Evolutionary conservation across 2,888 invertebrate genomes (phyloP).

Genomic region (Thymelicus acteon): DNA sequence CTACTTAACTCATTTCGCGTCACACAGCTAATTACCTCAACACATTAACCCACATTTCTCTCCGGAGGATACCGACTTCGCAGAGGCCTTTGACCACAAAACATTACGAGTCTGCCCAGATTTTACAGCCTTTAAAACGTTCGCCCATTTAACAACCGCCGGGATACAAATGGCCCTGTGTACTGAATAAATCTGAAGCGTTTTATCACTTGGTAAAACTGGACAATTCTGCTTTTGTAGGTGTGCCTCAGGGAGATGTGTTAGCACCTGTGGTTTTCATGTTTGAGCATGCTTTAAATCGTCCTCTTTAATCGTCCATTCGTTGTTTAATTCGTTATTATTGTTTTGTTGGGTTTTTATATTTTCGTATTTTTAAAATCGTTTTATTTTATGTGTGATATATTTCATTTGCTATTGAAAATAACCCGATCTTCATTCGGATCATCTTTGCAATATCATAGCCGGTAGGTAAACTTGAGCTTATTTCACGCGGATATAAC

Average conservation of each 20-base stretch:
- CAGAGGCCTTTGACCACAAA: slow-evolving; percentile 52
- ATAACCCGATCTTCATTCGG: too few species aligned
- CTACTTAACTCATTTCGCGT: slow-evolving; percentile 11
- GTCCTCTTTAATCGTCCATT: background rate
- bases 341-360: background rate
- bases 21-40: slow-evolving; percentile 25
- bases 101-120: slow-evolving; percentile 53
- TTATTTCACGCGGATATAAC: slow-evolving; percentile 5
- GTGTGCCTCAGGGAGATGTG: slow-evolving; percentile 56
- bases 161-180: slow-evolving; percentile 67
- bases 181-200: slow-evolving; percentile 68
- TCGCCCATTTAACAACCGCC: slow-evolving; percentile 65
- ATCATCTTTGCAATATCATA: background rate
- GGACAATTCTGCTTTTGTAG: slow-evolving; percentile 52
- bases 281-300: slow-evolving; percentile 31
- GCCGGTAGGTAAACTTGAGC: too few species aligned
- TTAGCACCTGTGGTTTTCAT: slow-evolving; percentile 53
- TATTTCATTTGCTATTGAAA: too few species aligned
- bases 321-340: background rate
- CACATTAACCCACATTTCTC: slow-evolving; percentile 36
- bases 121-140: slow-evolving; percentile 66
- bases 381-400: background rate
- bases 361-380: too few species aligned
- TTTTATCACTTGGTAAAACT: slow-evolving; percentile 70
- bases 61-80: slow-evolving; percentile 39